Evolutionary conservation across 2,888 invertebrate genomes (phyloP).

Genomic region (Scaptomyza tumidula): DNA sequence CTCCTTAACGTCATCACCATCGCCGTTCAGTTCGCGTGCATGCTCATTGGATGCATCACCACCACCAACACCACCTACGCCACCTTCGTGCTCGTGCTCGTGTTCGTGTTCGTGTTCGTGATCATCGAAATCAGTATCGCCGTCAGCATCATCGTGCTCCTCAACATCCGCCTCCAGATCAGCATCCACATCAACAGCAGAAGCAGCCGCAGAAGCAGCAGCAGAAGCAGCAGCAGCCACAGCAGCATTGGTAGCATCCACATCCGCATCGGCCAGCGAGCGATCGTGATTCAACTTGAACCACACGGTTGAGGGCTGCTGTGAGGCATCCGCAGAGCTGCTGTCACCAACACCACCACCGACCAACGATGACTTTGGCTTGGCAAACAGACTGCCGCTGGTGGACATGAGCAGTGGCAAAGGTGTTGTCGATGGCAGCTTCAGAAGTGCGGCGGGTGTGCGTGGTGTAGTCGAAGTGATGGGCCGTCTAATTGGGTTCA

Average conservation of each 20-base stretch:
- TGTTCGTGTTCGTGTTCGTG: constrained; percentile 40
- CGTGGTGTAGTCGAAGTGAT: constrained; percentile 82
- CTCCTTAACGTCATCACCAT: constrained; percentile 71
- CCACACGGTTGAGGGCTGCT: constrained; percentile 81
- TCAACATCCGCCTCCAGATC: constrained; percentile 65
- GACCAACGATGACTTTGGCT: constrained; percentile 60
- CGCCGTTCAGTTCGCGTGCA: constrained; percentile 65
- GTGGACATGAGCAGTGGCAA: constrained; percentile 80
- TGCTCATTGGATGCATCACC: constrained; percentile 61
- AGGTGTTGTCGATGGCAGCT: constrained; percentile 77
- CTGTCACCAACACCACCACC: constrained; percentile 43
- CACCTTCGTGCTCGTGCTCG: constrained; percentile 15
- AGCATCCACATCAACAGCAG: constrained; percentile 56
- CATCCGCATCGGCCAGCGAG: constrained; percentile 53
- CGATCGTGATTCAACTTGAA: constrained; percentile 81
- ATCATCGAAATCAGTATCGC: constrained; percentile 39
- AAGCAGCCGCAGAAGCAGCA: constrained; percentile 52
- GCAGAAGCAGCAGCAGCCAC: constrained; percentile 45
- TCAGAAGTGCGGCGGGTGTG: constrained; percentile 52
- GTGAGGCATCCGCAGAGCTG: constrained; percentile 61
- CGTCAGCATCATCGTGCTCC: constrained; percentile 53
- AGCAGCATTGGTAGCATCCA: constrained; percentile 42
- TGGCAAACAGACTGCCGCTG: constrained; percentile 61
- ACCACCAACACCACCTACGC: not conserved
- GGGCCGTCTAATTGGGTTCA: constrained; percentile 76